Conservation (phyloP, 37 sponge, comb jelly and placozoan species). For the Lycopodina hypogea region DNA sequence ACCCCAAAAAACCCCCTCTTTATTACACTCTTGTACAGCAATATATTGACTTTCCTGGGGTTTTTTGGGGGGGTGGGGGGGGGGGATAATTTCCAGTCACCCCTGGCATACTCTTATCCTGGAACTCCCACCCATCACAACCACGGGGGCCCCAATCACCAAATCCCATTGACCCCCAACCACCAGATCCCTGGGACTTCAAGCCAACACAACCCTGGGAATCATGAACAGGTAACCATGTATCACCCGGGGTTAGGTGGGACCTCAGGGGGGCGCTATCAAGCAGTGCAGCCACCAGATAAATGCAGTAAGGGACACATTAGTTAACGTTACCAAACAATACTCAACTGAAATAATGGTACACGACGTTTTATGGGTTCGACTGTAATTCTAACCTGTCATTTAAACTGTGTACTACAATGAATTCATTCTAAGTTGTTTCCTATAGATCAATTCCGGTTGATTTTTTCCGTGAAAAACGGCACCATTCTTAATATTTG, state of each 20-base stretch:
- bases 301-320: slow-evolving; percentile 14
- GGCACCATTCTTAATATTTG: slow-evolving; percentile 47
- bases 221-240: slow-evolving; percentile 13
- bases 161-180: no score
- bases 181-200: no score
- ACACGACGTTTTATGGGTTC: no score
- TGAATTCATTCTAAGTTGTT: background rate
- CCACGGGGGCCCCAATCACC: no score
- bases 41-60: slow-evolving; percentile 4
- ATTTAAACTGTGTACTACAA: background rate
- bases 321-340: no score
- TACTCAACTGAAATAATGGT: no score
- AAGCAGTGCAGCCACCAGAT: background rate
- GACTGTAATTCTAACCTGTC: background rate
- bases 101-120: slow-evolving; percentile 21
- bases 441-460: slow-evolving; percentile 18
- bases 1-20: no score
- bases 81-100: slow-evolving; percentile 27
- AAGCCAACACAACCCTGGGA: background rate
- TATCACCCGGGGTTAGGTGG: background rate
- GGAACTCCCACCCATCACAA: background rate
- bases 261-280: background rate
- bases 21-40: no score
- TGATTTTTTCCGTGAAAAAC: slow-evolving; percentile 71
- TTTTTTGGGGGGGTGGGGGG: no score